Conservation (phyloP, 37 sponge, comb jelly and placozoan genomes). For the Beroe forskalii region DNA sequence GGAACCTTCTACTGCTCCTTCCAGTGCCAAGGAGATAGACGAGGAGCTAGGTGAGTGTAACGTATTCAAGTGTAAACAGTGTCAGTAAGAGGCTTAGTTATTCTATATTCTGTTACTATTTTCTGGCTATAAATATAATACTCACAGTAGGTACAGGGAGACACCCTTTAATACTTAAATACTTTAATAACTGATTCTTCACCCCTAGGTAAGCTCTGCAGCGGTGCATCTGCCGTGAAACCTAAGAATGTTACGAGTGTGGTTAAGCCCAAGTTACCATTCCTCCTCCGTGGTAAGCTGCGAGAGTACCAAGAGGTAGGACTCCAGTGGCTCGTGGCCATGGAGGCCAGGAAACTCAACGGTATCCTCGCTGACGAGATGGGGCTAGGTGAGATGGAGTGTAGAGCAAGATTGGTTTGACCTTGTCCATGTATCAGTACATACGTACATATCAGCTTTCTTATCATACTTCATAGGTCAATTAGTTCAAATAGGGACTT, state of each 20-base stretch:
- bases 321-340: constrained; percentile 95
- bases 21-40: constrained; percentile 38
- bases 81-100: too few species aligned
- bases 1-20: neutral
- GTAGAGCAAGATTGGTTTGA: too few species aligned
- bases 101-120: too few species aligned
- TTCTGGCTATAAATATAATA: too few species aligned
- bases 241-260: neutral
- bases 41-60: constrained; percentile 26
- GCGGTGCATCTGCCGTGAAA: neutral
- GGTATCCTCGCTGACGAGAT: constrained; percentile 99
- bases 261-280: constrained; percentile 74
- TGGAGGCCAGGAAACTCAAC: constrained; percentile 87
- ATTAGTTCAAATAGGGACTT: neutral
- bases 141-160: too few species aligned
- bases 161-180: too few species aligned
- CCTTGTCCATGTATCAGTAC: too few species aligned
- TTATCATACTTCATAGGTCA: too few species aligned
- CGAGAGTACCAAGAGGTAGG: constrained; percentile 99
- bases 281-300: constrained; percentile 85
- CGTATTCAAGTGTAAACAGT: too few species aligned
- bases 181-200: too few species aligned
- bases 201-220: neutral
- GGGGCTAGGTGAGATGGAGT: constrained; percentile 93
- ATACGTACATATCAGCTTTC: too few species aligned